These are phyloP conservation scores for Gracilinanus agilis DNA, from an alignment of 2,113 vertebrate genomes.

Conservation along the genomic window DNA sequence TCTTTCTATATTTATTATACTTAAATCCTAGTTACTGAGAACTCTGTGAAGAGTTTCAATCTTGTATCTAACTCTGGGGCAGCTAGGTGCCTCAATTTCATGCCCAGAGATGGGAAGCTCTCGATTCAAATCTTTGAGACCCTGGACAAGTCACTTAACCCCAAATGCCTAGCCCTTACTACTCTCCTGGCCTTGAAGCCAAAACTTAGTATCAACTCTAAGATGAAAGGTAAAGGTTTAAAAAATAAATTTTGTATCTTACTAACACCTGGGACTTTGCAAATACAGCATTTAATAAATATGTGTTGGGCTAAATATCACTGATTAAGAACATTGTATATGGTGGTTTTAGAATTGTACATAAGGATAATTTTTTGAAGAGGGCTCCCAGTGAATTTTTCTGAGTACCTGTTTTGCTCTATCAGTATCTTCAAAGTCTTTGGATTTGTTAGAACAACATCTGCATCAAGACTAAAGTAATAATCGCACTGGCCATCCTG, in stretches of 20 bases:
- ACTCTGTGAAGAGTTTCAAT: neutral
- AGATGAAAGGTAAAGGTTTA: too few relatives aligned
- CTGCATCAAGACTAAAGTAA: conserved; percentile 96
- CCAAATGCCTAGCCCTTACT: too few relatives aligned
- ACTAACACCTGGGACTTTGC: neutral
- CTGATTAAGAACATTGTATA: neutral
- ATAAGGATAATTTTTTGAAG: conserved; percentile 33
- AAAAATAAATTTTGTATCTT: too few relatives aligned
- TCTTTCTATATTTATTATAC: neutral
- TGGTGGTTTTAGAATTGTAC: conserved; percentile 11
- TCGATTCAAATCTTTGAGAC: too few relatives aligned
- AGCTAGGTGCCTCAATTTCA: too few relatives aligned
- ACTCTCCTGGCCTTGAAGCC: too few relatives aligned
- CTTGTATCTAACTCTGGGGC: neutral
- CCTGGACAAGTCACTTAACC: too few relatives aligned
- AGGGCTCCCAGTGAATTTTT: conserved; percentile 21
- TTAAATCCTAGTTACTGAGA: neutral
- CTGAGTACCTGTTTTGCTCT: conserved; percentile 96
- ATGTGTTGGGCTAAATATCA: conserved; percentile 15
- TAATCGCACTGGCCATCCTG: conserved; percentile 91
- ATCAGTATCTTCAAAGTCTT: conserved; percentile 95
- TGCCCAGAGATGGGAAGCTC: too few relatives aligned
- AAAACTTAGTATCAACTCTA: too few relatives aligned
- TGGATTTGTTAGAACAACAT: conserved; percentile 94
- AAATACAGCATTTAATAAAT: conserved; percentile 10